These are phyloP conservation scores for Megaleporinus macrocephalus DNA, from an alignment of 2,113 vertebrate genomes.

Conservation along the genomic window DNA sequence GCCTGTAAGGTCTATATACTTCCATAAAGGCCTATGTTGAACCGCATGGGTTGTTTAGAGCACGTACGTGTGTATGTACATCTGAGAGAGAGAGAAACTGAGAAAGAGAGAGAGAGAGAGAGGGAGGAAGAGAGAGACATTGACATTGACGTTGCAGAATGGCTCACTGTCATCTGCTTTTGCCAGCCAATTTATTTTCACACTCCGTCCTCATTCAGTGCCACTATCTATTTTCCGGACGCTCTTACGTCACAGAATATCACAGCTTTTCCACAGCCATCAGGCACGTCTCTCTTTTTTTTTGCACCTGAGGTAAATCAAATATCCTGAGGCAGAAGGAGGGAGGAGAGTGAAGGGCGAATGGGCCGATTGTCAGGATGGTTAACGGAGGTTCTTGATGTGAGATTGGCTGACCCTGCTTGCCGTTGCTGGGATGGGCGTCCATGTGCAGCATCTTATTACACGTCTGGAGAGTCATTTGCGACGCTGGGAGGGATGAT, in stretches of 20 bases:
- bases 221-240: constrained; percentile 24
- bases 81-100: neutral
- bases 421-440: neutral
- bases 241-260: constrained; percentile 27
- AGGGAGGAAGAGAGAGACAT: neutral
- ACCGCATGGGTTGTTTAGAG: neutral
- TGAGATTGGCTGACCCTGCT: constrained; percentile 10
- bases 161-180: constrained; percentile 15
- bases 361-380: neutral
- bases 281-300: neutral
- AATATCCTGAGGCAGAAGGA: constrained; percentile 5
- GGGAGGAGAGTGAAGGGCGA: constrained; percentile 8
- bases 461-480: constrained; percentile 38
- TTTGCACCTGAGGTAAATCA: constrained; percentile 20
- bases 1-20: neutral
- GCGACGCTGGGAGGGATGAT: constrained; percentile 19
- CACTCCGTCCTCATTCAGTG: neutral
- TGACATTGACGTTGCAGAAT: neutral
- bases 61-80: too few species aligned
- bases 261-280: constrained; percentile 18
- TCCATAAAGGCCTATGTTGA: neutral
- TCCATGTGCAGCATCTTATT: constrained; percentile 37
- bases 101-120: neutral
- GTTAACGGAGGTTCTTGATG: constrained; percentile 7
- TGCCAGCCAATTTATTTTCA: constrained; percentile 23